phyloP scores from a whole-genome alignment of 2,113 vertebrate genomes.

The Menura novaehollandiae region DNA sequence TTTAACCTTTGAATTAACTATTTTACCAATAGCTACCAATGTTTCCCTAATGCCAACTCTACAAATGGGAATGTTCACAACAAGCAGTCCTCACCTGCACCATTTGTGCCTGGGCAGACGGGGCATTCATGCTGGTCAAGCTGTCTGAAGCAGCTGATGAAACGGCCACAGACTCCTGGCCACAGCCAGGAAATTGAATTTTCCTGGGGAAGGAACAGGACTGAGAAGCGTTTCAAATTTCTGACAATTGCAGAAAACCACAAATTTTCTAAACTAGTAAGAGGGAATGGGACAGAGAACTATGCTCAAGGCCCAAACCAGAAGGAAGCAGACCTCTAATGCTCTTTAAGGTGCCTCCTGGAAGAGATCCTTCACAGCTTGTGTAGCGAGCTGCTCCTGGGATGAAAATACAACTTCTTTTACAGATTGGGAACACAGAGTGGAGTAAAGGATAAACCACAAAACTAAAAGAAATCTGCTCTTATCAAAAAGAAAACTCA shows the following conservation, averaged over 20 bases:
- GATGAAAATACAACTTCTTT: not conserved
- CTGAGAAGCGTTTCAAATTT: not conserved
- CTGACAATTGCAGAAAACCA: not conserved
- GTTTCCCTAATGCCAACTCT: not conserved
- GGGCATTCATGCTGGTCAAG: not conserved
- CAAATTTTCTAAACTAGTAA: not conserved
- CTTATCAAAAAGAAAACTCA: not conserved
- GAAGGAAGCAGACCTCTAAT: not conserved
- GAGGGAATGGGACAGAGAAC: not conserved
- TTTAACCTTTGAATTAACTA: not conserved
- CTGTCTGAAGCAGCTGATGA: not conserved
- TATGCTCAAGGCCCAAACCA: not conserved
- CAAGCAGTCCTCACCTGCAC: not conserved
- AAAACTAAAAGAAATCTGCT: not conserved
- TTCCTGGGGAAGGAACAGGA: not conserved
- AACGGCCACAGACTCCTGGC: not conserved
- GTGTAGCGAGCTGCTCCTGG: not conserved
- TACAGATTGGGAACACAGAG: not conserved
- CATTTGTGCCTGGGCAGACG: not conserved
- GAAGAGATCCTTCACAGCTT: not conserved
- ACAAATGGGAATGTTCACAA: not conserved
- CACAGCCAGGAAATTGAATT: not conserved
- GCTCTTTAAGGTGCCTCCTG: not conserved
- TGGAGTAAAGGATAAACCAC: not conserved
- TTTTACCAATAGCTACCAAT: accelerated